Evolutionary conservation across 2,797 vertebrate genomes (phyloP).

Genomic region (Melanogrammus aeglefinus): DNA sequence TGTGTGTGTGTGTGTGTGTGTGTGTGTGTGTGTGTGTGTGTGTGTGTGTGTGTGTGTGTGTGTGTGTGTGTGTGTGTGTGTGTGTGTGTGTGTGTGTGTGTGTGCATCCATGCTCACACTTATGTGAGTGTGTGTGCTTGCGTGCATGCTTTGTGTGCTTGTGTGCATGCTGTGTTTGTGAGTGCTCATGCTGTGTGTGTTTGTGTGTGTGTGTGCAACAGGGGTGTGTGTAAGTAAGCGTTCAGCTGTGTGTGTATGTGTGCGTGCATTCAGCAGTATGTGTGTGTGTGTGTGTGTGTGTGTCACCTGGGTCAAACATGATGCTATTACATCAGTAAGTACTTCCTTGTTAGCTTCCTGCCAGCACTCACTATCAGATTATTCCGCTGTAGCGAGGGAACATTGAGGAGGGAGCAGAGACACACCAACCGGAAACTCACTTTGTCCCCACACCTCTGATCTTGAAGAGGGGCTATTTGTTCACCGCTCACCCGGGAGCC

Average conservation of each 20-base stretch:
- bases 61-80: neutral
- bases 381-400: neutral
- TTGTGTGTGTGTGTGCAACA: neutral
- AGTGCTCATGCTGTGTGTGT: too few relatives aligned
- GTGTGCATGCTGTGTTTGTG: neutral
- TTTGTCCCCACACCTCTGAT: neutral
- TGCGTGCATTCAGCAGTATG: neutral
- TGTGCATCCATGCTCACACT: neutral
- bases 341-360: slow-evolving; percentile 21
- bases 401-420: neutral
- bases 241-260: neutral
- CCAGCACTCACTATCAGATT: neutral
- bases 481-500: neutral
- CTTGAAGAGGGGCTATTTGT: neutral
- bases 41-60: neutral
- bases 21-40: neutral
- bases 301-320: slow-evolving; percentile 7
- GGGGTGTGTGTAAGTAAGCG: neutral
- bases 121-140: neutral
- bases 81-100: neutral
- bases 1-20: neutral
- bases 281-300: too few relatives aligned
- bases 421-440: neutral
- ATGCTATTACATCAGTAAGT: slow-evolving; percentile 7
- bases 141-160: neutral